phyloP scores from a whole-genome alignment of 2,888 invertebrate species.

The Synergus umbraculus region DNA sequence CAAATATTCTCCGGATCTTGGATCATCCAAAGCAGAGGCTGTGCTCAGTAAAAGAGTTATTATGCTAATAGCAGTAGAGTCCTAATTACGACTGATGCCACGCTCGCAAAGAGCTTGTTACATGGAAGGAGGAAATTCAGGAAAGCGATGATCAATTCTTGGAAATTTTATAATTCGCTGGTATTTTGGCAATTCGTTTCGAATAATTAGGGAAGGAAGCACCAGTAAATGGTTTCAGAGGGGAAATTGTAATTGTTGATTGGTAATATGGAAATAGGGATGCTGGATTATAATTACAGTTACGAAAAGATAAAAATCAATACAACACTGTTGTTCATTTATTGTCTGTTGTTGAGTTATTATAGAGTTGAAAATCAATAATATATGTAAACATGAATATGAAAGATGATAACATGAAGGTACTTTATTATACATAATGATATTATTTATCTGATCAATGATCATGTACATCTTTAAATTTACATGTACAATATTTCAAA shows the following conservation, averaged over 20 bases:
- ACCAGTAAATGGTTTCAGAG: background rate
- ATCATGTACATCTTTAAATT: too few relatives aligned
- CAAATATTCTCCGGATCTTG: slow-evolving; percentile 44
- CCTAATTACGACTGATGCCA: slow-evolving; percentile 4
- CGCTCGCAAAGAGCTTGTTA: background rate
- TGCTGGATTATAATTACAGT: too few relatives aligned
- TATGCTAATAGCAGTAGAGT: slow-evolving; percentile 67
- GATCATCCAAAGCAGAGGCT: slow-evolving; percentile 48
- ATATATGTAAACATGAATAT: too few relatives aligned
- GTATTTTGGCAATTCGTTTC: background rate
- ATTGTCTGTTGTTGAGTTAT: too few relatives aligned
- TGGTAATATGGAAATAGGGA: too few relatives aligned
- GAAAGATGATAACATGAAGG: too few relatives aligned
- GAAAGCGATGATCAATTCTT: background rate
- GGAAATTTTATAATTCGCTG: background rate
- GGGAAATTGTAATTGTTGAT: background rate
- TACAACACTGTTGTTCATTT: too few relatives aligned
- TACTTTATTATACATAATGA: too few relatives aligned
- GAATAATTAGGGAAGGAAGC: background rate
- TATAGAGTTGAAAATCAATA: too few relatives aligned
- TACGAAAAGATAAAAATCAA: too few relatives aligned
- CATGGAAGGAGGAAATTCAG: background rate
- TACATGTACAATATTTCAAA: background rate
- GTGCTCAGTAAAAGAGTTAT: slow-evolving; percentile 72
- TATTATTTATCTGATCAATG: too few relatives aligned